Base-by-base conservation (phyloP, 2,113 vertebrate species). In the Osmerus mordax region DNA sequence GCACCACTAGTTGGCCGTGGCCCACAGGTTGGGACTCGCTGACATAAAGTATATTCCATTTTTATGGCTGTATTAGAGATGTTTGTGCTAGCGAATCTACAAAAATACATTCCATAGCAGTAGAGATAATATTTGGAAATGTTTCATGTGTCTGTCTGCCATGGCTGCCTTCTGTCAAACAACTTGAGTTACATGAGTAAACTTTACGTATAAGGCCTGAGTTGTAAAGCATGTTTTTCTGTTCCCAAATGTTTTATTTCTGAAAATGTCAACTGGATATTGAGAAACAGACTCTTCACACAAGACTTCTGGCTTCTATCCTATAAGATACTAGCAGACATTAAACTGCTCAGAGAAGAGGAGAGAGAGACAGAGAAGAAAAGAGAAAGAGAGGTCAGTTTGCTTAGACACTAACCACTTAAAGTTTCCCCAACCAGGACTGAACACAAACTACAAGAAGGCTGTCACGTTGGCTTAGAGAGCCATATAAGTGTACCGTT, bases 61-160 rank as follows among this genome's bases (percentile, higher is more conserved):
- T 69, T 65, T 72, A 15, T 55, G 54, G 54, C 54, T 15, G 54
- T 36, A 36, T 79, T 78, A 67, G 16, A 64, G 68, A 71, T 28
- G 64, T 25, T 70, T 32, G 72, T 60, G 67, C 58, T 60, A 69
- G 78, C 9, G 55, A 74, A 32, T 67, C 75, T 76, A 65, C 62
- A 75, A 84, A 64, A 76, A 65, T 69, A 61, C 12, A 82, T 85
- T 78, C 71, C 70, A 72, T 11, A 14, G 8, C 60, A 60, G 74
- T 78, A 59, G 54, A 15, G 67, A 83, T 71, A 64, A 72, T 73
- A 56, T 79, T 25, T 75, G 51, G 67, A 77, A 75, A 79, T 70
- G n/a, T 14, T 74, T 69, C 76, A 56, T 82, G 78, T 84, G 78
- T 84, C 66, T 67, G 68, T 69, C 67, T 72, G 80, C 76, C 19